phyloP scores from a whole-genome alignment of 1,140 invertebrate species.

The Solenopsis fugax region DNA sequence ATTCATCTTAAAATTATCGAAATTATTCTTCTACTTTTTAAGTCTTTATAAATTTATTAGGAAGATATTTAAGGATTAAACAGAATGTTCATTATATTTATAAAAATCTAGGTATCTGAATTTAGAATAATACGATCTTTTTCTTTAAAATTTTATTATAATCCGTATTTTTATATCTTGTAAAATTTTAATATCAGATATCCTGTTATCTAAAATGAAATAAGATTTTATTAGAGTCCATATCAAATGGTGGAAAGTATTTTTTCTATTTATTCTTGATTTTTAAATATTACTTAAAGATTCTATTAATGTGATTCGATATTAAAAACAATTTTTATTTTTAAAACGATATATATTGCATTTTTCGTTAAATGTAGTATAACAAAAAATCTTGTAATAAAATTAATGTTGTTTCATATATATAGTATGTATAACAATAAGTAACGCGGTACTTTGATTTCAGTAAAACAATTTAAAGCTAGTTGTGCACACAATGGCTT shows the following conservation, averaged over 20 bases:
- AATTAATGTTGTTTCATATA: too few relatives aligned
- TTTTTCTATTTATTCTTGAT: slow-evolving; percentile 3
- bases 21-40: not conserved
- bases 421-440: slow-evolving; percentile 16
- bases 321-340: not conserved
- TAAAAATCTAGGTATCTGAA: not conserved
- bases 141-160: not conserved
- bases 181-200: slow-evolving; percentile 23
- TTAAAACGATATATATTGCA: not conserved
- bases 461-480: not conserved
- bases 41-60: slow-evolving; percentile 5
- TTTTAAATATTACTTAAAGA: slow-evolving; percentile 10
- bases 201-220: not conserved
- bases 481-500: not conserved
- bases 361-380: not conserved
- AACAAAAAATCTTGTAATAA: not conserved
- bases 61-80: not conserved
- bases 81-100: not conserved
- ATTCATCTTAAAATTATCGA: not conserved
- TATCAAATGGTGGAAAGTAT: not conserved
- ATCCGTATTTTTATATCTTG: not conserved
- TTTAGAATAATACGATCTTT: slow-evolving; percentile 1
- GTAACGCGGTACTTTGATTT: not conserved
- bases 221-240: not conserved
- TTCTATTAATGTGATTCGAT: not conserved